Percentiles rank a stretch among this genome's conserved stretches.
Evolutionary conservation across 2,888 invertebrate genomes (phyloP).

Genomic region (Plebejus anna): DNA sequence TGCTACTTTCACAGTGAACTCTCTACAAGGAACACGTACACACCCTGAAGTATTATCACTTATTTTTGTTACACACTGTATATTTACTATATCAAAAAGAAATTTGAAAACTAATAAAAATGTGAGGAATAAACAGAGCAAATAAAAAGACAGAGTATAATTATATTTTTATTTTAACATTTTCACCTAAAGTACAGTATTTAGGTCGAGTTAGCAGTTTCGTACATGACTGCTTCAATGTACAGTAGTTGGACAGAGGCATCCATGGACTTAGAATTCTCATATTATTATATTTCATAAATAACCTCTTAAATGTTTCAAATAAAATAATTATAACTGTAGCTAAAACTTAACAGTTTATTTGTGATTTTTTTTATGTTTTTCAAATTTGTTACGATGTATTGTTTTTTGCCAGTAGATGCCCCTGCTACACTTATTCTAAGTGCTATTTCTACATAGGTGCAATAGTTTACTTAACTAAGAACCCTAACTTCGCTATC

Average conservation of each 20-base stretch:
- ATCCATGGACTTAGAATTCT: neutral
- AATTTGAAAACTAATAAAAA: neutral
- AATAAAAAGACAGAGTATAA: neutral
- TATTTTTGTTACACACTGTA: too few species aligned
- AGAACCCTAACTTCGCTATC: neutral
- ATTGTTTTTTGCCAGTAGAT: neutral
- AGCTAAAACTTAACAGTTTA: too few species aligned
- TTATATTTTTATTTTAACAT: constrained; percentile 30
- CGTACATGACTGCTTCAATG: constrained; percentile 3
- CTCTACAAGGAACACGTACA: too few species aligned
- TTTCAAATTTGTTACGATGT: neutral
- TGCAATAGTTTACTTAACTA: constrained; percentile 26
- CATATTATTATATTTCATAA: neutral
- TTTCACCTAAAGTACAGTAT: constrained; percentile 26
- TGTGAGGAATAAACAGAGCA: neutral
- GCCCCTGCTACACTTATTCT: constrained; percentile 22
- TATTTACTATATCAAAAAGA: neutral
- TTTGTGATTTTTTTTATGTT: neutral
- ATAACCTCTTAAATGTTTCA: neutral
- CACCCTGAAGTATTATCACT: too few species aligned
- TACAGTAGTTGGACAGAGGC: constrained; percentile 9
- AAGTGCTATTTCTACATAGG: constrained; percentile 24
- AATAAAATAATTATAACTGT: neutral
- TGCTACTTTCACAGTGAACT: too few species aligned
- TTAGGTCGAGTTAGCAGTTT: neutral